These are phyloP conservation scores for Platichthys stellatus DNA, from an alignment of 2,113 vertebrate genomes.

Conservation along the genomic window DNA sequence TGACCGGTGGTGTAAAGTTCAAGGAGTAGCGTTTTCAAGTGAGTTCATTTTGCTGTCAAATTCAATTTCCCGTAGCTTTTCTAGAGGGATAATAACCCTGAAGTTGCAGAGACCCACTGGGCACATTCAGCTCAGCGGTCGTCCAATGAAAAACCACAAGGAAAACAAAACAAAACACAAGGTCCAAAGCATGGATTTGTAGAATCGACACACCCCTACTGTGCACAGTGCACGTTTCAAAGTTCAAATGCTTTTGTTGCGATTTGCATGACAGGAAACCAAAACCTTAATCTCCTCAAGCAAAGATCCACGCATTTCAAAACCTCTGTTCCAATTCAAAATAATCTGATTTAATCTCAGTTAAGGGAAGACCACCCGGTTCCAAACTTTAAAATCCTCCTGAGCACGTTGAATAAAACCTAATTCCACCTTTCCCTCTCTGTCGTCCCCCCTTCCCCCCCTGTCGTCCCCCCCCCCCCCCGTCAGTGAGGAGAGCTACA, in stretches of 20 bases:
- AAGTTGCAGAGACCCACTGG: neutral
- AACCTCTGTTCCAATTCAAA: neutral
- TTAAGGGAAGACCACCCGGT: too few species aligned
- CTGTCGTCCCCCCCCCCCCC: neutral
- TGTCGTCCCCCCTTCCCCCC: too few species aligned
- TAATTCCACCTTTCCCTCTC: neutral
- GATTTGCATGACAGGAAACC: neutral
- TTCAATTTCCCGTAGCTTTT: neutral
- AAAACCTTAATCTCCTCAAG: neutral
- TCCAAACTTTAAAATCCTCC: too few species aligned
- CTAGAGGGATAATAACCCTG: neutral
- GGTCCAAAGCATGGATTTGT: neutral
- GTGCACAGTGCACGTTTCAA: neutral
- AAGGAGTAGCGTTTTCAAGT: neutral
- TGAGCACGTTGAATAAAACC: too few species aligned
- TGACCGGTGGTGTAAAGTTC: neutral
- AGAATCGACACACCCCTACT: neutral
- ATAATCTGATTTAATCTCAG: too few species aligned
- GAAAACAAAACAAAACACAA: neutral
- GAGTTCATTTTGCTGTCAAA: conserved; percentile 1
- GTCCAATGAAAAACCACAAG: neutral
- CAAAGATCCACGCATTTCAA: neutral
- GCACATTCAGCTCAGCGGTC: neutral
- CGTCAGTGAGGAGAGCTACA: conserved; percentile 93
- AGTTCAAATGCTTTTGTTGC: neutral